Evolutionary conservation across 1,140 invertebrate species (phyloP), one percentile per base, ranked within the genome.

Genomic region (silkworm (Bombyx mori)): DNA sequence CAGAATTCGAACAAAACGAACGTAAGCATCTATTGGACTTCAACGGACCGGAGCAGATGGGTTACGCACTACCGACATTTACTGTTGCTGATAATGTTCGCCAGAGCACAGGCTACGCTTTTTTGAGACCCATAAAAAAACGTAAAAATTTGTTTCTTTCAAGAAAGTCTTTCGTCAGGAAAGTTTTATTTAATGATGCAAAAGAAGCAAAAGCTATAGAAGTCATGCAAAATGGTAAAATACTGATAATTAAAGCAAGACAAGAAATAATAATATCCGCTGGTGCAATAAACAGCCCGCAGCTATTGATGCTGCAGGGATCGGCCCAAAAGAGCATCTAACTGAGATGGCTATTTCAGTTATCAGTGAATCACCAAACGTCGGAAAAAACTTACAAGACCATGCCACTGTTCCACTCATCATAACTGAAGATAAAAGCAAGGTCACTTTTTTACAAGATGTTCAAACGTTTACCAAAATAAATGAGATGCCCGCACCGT

Each of bases 41-140:
- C 7, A 63, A 63, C 18, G 45, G 54, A 1, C 7, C 45, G 12
- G 44, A 59, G 12, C 61, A 63, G 47, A 3, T 56, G 8, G 61
- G 61, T 2, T 63, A 59, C n/a, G 8, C 26, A 10, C 3, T 26
- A 7, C 57, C 61, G 7, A 9, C 48, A 6, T 47, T 52, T 8
- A 63, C 61, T 8, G 94, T 97, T 7, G 78, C 94, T 47, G 82
- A 93, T 45, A 94, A 94, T 0, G 91, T 90, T 1, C 88, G 97
- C 35, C 97, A 96, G 74, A 95, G 93, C 56, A 95, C 95, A 1
- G 92, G 95, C 0, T 94, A 94, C 75, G 95, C 94, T 0, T 97
- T 96, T 69, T 75, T 97, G 1, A 81, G 92, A 50, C 94, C 95
- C 1, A 90, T 93, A 1, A 85, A 93, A 47, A 76, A 92, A 26